Conservation (phyloP, 1,140 invertebrate genomes). For the Papilio aristodemus region DNA sequence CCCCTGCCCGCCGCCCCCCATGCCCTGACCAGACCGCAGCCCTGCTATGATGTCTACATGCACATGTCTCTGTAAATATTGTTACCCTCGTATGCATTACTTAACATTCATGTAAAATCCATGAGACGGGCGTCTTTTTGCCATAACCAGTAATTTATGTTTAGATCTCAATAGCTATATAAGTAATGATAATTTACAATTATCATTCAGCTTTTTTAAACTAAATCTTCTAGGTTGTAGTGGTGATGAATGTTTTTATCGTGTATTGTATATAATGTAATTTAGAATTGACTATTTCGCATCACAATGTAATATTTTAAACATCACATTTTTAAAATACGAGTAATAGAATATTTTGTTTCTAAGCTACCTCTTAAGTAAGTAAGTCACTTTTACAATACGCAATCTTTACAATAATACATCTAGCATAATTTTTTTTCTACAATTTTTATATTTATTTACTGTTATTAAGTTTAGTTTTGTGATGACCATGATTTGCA, state of each 20-base stretch:
- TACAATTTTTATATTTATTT: not conserved
- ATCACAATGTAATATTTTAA: conserved; percentile 6
- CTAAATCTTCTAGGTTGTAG: conserved; percentile 27
- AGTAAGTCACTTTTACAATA: conserved; percentile 49
- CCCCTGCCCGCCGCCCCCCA: conserved; percentile 32
- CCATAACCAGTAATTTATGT: conserved; percentile 60
- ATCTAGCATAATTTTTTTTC: not conserved
- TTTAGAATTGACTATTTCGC: conserved; percentile 34
- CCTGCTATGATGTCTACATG: conserved; percentile 57
- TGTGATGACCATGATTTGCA: conserved; percentile 2
- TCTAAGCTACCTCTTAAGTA: conserved; percentile 57
- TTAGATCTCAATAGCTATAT: conserved; percentile 70
- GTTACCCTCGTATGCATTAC: conserved; percentile 38
- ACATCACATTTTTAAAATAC: conserved; percentile 33
- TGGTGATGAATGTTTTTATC: conserved; percentile 46
- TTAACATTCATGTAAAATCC: conserved; percentile 37
- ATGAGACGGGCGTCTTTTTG: conserved; percentile 45
- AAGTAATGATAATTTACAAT: conserved; percentile 52
- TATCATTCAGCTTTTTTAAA: conserved; percentile 50
- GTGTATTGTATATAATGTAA: conserved; percentile 51
- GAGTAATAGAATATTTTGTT: conserved; percentile 47
- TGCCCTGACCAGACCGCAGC: conserved; percentile 40
- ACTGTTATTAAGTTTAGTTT: not conserved
- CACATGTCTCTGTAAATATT: conserved; percentile 61
- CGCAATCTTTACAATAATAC: not conserved